Evolutionary conservation across 2,888 invertebrate species (phyloP).

Genomic region (Odontocolon sp.): DNA sequence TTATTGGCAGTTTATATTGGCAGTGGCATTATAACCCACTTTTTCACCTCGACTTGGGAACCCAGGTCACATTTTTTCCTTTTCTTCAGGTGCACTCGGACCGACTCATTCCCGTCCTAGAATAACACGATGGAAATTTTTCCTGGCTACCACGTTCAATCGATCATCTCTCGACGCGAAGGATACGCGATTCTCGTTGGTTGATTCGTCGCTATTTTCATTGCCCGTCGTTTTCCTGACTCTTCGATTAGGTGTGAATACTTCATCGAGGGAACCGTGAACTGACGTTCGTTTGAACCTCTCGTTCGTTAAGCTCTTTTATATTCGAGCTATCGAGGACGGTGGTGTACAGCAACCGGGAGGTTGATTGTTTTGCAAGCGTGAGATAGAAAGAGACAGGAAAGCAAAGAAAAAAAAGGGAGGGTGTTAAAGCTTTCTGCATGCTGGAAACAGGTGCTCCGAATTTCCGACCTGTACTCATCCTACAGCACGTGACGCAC

Average conservation of each 20-base stretch:
- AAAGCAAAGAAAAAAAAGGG: not conserved
- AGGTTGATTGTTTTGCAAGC: conserved; percentile 27
- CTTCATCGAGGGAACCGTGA: conserved; percentile 34
- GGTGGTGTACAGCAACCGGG: not conserved
- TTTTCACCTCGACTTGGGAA: too few relatives aligned
- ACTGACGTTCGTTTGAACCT: not conserved
- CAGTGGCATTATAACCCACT: too few relatives aligned
- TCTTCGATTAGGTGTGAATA: conserved; percentile 34
- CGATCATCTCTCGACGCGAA: conserved; percentile 18
- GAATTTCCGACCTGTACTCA: not conserved
- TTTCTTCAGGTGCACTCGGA: too few relatives aligned
- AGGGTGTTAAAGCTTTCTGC: not conserved
- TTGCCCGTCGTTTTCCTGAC: not conserved
- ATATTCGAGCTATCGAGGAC: conserved; percentile 27
- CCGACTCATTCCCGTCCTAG: too few relatives aligned
- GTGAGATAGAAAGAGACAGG: not conserved
- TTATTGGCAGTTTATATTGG: too few relatives aligned
- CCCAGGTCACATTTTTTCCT: too few relatives aligned
- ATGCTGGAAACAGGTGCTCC: not conserved
- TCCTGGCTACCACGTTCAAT: conserved; percentile 4
- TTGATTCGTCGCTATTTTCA: conserved; percentile 24
- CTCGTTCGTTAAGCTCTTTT: conserved; percentile 41
- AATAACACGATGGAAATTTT: too few relatives aligned
- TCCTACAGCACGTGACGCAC: conserved; percentile 9
- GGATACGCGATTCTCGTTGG: conserved; percentile 11